Evolutionary conservation across 2,888 invertebrate genomes (phyloP).

Genomic region (Pogonocherus hispidulus): DNA sequence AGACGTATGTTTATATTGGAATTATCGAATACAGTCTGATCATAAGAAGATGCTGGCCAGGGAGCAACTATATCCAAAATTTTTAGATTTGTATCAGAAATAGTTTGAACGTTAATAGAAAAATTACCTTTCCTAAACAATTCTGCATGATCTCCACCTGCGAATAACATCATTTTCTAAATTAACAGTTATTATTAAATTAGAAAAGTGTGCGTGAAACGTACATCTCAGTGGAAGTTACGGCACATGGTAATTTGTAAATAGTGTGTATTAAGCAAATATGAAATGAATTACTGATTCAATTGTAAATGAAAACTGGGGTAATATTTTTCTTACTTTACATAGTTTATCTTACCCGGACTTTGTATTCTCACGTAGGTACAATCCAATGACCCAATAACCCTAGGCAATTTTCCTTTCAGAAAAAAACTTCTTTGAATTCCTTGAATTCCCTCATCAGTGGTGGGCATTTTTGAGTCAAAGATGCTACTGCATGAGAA

Average conservation of each 20-base stretch:
- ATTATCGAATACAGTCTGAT: slow-evolving; percentile 13
- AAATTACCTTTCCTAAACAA: slow-evolving; percentile 17
- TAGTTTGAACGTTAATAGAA: slow-evolving; percentile 24
- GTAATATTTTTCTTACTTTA: too few relatives aligned
- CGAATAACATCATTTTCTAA: neutral
- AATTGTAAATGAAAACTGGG: too few relatives aligned
- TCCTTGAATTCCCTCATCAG: neutral
- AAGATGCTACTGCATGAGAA: slow-evolving; percentile 20
- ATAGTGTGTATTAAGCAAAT: too few relatives aligned
- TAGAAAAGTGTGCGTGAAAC: neutral
- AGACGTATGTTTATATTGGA: neutral
- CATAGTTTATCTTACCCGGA: slow-evolving; percentile 1
- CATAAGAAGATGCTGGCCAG: slow-evolving; percentile 17
- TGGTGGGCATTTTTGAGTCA: slow-evolving; percentile 12
- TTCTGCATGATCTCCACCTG: slow-evolving; percentile 20
- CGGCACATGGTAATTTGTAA: too few relatives aligned
- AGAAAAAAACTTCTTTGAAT: neutral
- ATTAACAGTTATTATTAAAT: neutral
- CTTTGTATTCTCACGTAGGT: slow-evolving; percentile 9
- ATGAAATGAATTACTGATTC: too few relatives aligned
- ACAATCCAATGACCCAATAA: slow-evolving; percentile 20
- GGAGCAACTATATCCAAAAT: neutral
- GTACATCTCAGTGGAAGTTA: too few relatives aligned
- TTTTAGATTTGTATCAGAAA: slow-evolving; percentile 14
- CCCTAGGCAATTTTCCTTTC: slow-evolving; percentile 4